Percentiles rank a stretch among this genome's conserved stretches.
Conservation (phyloP, 92 coral and sea anemone genomes). For the Zoanthus solanderi region DNA sequence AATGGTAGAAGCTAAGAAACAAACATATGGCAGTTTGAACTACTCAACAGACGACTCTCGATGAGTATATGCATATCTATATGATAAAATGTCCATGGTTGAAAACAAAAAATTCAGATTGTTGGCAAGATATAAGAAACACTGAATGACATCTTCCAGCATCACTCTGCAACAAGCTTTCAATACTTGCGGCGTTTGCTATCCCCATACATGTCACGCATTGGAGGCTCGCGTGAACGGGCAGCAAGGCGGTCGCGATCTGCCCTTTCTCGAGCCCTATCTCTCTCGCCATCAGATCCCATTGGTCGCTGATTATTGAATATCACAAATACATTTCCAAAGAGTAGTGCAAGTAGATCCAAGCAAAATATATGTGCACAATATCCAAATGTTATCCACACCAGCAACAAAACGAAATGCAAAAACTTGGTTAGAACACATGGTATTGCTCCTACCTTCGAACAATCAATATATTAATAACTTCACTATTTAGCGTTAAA, state of each 20-base stretch:
- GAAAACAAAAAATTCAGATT: neutral
- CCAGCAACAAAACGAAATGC: slow-evolving; percentile 68
- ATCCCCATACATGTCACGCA: slow-evolving; percentile 83
- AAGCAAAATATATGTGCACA: slow-evolving; percentile 19
- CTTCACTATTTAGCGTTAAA: no score
- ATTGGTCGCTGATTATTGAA: slow-evolving; percentile 78
- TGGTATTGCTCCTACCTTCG: neutral
- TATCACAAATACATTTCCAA: slow-evolving; percentile 12
- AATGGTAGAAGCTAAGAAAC: neutral
- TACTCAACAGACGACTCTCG: neutral
- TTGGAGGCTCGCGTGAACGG: slow-evolving; percentile 85
- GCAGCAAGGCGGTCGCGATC: slow-evolving; percentile 95
- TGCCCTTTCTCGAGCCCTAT: slow-evolving; percentile 87
- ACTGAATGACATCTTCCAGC: neutral
- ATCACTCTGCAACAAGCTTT: slow-evolving; percentile 22
- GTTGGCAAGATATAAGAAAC: neutral
- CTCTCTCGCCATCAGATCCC: slow-evolving; percentile 85
- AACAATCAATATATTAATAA: no score
- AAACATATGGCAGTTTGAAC: neutral
- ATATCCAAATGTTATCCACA: slow-evolving; percentile 59
- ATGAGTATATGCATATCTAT: neutral
- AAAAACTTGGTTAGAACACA: slow-evolving; percentile 68
- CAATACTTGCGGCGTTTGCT: slow-evolving; percentile 83
- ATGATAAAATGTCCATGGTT: neutral
- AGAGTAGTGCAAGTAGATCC: slow-evolving; percentile 55